phyloP scores from a whole-genome alignment of 2,113 vertebrate species.

The Alosa alosa region DNA sequence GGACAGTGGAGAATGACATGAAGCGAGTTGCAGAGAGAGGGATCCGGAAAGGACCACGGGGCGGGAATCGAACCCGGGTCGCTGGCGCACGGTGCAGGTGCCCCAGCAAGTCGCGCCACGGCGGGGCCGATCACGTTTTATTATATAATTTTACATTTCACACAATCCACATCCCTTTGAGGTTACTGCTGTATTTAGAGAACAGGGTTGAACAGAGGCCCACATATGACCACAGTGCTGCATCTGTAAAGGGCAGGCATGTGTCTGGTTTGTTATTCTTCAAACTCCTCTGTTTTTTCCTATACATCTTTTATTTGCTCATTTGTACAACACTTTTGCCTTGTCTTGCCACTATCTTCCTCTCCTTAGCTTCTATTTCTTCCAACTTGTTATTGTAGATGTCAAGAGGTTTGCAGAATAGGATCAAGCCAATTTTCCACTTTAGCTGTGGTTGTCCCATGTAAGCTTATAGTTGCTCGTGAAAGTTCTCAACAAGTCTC shows the following conservation, averaged over 20 bases:
- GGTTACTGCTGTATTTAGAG: background rate
- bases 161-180: background rate
- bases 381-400: no score
- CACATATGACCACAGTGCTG: background rate
- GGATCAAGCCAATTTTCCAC: no score
- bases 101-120: no score
- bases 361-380: background rate
- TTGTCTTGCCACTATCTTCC: background rate
- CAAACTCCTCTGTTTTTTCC: background rate
- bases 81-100: no score
- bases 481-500: no score
- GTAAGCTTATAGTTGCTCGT: no score
- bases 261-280: background rate
- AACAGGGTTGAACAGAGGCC: background rate
- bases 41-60: no score
- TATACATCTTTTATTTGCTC: background rate
- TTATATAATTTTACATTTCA: background rate
- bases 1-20: background rate
- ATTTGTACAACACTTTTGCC: background rate
- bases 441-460: no score
- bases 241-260: background rate
- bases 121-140: background rate
- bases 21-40: no score
- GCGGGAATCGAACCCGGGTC: no score
- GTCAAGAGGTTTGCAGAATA: no score